Conservation (phyloP, 2,113 vertebrate genomes). For the Piaya cayana region DNA sequence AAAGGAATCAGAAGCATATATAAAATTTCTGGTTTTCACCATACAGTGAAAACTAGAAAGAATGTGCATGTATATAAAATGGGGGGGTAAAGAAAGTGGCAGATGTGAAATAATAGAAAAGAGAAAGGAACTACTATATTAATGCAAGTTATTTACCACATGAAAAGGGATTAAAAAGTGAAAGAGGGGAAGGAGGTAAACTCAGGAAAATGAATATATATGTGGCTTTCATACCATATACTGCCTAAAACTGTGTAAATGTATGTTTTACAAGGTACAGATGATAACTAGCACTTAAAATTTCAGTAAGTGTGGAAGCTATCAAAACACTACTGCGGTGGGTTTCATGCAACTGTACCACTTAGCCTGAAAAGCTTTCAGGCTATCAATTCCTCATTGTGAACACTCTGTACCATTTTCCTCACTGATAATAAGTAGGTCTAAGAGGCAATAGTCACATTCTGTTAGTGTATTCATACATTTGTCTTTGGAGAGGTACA, state of each 20-base stretch:
- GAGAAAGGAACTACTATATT: not conserved
- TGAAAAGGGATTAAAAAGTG: not conserved
- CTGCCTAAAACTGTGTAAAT: accelerated
- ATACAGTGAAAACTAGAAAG: not conserved
- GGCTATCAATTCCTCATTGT: not conserved
- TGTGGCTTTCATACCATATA: not conserved
- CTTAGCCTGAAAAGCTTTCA: not conserved
- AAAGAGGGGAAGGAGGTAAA: not conserved
- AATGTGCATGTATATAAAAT: not conserved
- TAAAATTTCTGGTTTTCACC: not conserved
- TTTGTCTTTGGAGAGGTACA: not conserved
- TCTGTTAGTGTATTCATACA: not conserved
- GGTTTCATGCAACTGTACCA: not conserved
- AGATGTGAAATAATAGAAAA: not conserved
- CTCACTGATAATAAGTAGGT: not conserved
- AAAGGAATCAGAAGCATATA: not conserved
- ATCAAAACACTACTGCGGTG: not conserved
- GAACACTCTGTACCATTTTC: not conserved
- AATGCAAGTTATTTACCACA: not conserved
- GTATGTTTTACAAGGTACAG: not conserved
- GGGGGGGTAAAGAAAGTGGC: accelerated
- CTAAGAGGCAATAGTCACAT: not conserved
- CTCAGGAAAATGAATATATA: not conserved
- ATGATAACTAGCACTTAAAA: not conserved
- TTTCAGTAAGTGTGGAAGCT: not conserved